Conservation (phyloP, 2,113 vertebrate genomes). For the Phylloscopus trochiloides region DNA sequence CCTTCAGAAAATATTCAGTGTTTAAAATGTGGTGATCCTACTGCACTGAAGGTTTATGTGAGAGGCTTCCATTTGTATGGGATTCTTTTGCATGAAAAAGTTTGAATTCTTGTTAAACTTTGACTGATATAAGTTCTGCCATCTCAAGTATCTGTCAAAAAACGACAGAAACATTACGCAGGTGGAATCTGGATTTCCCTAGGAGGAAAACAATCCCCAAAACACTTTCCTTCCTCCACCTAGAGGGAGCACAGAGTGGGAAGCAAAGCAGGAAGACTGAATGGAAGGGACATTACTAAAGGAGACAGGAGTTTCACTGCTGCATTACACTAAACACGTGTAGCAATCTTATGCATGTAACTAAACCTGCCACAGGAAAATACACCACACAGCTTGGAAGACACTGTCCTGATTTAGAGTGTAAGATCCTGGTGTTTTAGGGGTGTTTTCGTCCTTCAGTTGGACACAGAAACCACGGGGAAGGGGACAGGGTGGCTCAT, state of each 20-base stretch:
- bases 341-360: background rate
- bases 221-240: background rate
- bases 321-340: background rate
- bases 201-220: background rate
- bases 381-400: background rate
- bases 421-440: background rate
- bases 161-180: background rate
- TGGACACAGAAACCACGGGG: background rate
- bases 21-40: background rate
- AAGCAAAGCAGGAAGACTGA: background rate
- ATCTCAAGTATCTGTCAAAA: background rate
- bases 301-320: background rate
- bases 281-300: background rate
- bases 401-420: background rate
- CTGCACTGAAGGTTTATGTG: background rate
- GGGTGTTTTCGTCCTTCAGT: background rate
- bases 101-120: background rate
- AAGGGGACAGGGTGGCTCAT: background rate
- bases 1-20: background rate
- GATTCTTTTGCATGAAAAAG: background rate
- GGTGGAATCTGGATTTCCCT: background rate
- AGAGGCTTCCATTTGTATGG: background rate
- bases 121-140: background rate
- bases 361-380: background rate
- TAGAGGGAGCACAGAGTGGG: background rate